Evolutionary conservation across 2,888 invertebrate genomes (phyloP).

Genomic region (Malthinus seriepunctatus): DNA sequence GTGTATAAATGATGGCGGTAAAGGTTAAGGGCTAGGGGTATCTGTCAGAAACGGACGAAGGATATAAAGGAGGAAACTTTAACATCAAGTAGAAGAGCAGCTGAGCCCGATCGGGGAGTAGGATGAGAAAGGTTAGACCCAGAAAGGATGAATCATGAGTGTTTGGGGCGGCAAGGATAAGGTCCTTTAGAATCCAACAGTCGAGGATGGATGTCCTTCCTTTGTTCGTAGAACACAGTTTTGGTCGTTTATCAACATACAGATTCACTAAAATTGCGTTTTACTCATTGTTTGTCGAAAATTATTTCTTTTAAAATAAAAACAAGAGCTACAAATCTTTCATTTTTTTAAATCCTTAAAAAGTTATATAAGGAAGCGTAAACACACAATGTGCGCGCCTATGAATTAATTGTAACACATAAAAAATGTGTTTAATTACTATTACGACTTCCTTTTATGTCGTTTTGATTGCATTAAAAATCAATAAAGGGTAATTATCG

Average conservation of each 20-base stretch:
- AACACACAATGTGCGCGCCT: too few species aligned
- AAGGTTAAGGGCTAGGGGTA: constrained; percentile 31
- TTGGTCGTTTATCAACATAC: constrained; percentile 37
- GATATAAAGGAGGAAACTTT: constrained; percentile 41
- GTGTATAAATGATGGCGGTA: constrained; percentile 30
- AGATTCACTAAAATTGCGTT: constrained; percentile 18
- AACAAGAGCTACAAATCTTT: constrained; percentile 7
- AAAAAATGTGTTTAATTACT: too few species aligned
- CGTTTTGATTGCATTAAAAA: background rate
- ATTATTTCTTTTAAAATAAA: constrained; percentile 10
- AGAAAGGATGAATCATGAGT: constrained; percentile 53
- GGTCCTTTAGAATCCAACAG: constrained; percentile 45
- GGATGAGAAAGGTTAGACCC: constrained; percentile 49
- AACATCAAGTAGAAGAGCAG: constrained; percentile 38
- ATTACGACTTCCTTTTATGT: too few species aligned
- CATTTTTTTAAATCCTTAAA: background rate
- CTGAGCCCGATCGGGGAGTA: constrained; percentile 41
- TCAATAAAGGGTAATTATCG: constrained; percentile 2
- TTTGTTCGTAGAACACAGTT: constrained; percentile 39
- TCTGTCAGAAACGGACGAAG: constrained; percentile 32
- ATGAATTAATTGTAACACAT: too few species aligned
- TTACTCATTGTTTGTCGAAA: constrained; percentile 17
- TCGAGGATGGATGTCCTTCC: constrained; percentile 41
- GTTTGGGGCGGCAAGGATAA: constrained; percentile 49
- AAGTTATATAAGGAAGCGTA: too few species aligned